Percentiles rank a stretch among this genome's conserved stretches.
Conservation (phyloP, 2,797 vertebrate species). For the Sebastes kiyomatsui region DNA sequence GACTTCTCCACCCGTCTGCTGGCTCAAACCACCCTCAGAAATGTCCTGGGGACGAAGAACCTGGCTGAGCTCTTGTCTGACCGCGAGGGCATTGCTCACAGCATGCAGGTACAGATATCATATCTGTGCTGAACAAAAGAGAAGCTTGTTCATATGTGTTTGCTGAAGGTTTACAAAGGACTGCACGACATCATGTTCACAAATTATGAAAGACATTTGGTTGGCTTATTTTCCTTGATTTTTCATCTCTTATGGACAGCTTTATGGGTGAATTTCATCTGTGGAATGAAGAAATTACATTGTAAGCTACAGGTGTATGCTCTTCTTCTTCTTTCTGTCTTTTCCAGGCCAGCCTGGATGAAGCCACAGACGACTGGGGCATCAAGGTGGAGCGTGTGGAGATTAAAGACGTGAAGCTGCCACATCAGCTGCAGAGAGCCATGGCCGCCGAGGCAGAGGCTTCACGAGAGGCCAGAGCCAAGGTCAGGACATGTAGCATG, state of each 20-base stretch:
- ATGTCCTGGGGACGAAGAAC: slow-evolving; percentile 86
- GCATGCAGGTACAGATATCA: slow-evolving; percentile 81
- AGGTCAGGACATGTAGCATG: slow-evolving; percentile 63
- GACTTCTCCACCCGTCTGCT: slow-evolving; percentile 83
- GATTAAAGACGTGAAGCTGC: slow-evolving; percentile 87
- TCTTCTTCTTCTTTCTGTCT: not conserved
- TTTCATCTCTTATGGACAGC: not conserved
- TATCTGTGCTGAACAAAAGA: not conserved
- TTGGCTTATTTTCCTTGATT: not conserved
- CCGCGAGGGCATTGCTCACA: slow-evolving; percentile 83
- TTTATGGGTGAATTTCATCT: not conserved
- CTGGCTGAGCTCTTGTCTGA: slow-evolving; percentile 84
- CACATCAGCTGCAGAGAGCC: slow-evolving; percentile 83
- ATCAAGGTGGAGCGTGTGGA: slow-evolving; percentile 88
- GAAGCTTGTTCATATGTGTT: not conserved
- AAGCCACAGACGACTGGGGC: slow-evolving; percentile 85
- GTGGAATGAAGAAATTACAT: not conserved
- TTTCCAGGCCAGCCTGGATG: slow-evolving; percentile 78
- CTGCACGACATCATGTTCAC: not conserved
- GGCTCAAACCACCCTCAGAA: slow-evolving; percentile 86
- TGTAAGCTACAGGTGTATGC: not conserved
- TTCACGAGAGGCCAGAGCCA: slow-evolving; percentile 83
- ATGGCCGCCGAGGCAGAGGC: slow-evolving; percentile 88
- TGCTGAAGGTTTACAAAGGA: not conserved
- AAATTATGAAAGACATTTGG: not conserved